phyloP scores from a whole-genome alignment of 2,888 invertebrate species.

The Cataglyphis rosenhaueri region DNA sequence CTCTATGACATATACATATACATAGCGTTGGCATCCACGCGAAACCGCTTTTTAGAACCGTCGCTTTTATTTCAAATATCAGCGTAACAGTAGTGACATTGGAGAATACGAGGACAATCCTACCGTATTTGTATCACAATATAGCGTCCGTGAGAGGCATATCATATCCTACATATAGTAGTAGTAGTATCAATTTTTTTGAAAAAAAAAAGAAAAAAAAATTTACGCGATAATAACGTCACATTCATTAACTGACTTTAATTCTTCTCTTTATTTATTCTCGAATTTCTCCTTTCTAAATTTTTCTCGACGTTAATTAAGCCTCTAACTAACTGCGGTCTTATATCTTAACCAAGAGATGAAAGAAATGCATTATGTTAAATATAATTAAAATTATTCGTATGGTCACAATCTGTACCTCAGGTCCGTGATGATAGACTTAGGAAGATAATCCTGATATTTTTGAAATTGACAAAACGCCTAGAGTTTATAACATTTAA shows the following conservation, averaged over 20 bases:
- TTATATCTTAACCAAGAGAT: background rate
- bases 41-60: conserved; percentile 42
- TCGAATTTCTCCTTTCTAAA: conserved; percentile 9
- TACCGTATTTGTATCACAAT: conserved; percentile 6
- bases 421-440: background rate
- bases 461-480: conserved; percentile 20
- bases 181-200: background rate
- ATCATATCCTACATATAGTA: background rate
- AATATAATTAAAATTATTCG: background rate
- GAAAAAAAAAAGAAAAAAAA: background rate
- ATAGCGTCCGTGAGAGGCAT: conserved; percentile 1
- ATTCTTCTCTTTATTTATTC: conserved; percentile 10
- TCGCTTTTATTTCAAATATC: conserved; percentile 39
- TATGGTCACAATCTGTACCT: background rate
- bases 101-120: conserved; percentile 11
- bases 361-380: conserved; percentile 11
- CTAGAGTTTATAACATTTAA: background rate
- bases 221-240: conserved; percentile 1
- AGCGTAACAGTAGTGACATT: background rate
- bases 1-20: conserved; percentile 35
- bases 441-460: background rate
- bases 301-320: conserved; percentile 18
- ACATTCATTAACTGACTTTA: conserved; percentile 1
- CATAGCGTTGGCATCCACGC: conserved; percentile 2
- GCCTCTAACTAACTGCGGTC: background rate